phyloP scores from a whole-genome alignment of 1,140 invertebrate species.

The Steinernema feltiae region DNA sequence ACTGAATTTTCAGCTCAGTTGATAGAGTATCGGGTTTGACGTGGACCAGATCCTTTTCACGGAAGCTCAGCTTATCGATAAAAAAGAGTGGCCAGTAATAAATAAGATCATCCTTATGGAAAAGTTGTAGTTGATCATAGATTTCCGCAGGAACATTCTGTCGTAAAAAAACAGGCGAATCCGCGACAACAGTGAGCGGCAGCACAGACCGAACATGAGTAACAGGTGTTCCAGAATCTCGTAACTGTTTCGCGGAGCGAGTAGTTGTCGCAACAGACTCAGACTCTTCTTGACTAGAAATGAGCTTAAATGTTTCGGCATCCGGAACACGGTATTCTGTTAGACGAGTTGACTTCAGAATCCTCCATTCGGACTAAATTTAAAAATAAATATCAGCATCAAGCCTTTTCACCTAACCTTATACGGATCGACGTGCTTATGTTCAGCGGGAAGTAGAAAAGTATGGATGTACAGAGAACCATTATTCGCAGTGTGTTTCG shows the following conservation, averaged over 20 bases:
- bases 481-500: slow-evolving; percentile 22
- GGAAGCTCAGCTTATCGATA: slow-evolving; percentile 42
- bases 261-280: neutral
- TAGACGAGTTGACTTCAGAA: slow-evolving; percentile 21
- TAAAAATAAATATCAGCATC: slow-evolving; percentile 23
- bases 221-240: slow-evolving; percentile 15
- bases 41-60: slow-evolving; percentile 41
- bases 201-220: slow-evolving; percentile 28
- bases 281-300: slow-evolving; percentile 20
- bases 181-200: slow-evolving; percentile 28
- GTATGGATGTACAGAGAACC: slow-evolving; percentile 26
- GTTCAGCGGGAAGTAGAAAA: slow-evolving; percentile 25
- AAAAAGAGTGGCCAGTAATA: slow-evolving; percentile 40
- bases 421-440: slow-evolving; percentile 19
- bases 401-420: slow-evolving; percentile 10
- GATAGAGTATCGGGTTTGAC: slow-evolving; percentile 24
- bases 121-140: neutral
- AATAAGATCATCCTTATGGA: slow-evolving; percentile 9
- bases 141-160: slow-evolving; percentile 31
- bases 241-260: neutral
- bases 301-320: slow-evolving; percentile 41
- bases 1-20: slow-evolving; percentile 35
- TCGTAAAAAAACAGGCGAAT: slow-evolving; percentile 18
- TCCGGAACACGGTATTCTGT: slow-evolving; percentile 37
- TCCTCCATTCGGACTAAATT: slow-evolving; percentile 31